Base-by-base conservation (phyloP, 2,113 vertebrate species). In the Sapayoa aenigma region DNA sequence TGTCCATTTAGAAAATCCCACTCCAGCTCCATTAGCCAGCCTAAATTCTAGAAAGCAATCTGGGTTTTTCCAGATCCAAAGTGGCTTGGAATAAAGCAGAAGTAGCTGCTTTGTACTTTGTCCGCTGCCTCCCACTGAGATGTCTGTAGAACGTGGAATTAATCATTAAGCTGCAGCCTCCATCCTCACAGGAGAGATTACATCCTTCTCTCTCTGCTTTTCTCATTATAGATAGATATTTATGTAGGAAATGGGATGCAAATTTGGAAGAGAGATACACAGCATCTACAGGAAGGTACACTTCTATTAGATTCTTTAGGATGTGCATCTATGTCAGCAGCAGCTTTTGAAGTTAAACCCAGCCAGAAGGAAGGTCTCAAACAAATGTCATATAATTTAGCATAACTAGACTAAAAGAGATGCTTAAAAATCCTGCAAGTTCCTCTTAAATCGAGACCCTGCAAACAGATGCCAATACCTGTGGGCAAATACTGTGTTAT, bases 101-200 rank as follows among this genome's bases (percentile, higher is more conserved):
- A 87, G 42, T 25, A 88, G 56, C 42, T 90, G 90, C 82, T 93
- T 78, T 95, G 94, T 92, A 95, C 94, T 97, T 97, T 96, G 94
- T 44, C 73, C 53, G 0, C 73, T 91, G 84, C 46, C 74, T 90
- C 63, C 62, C 49, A 49, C 63, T 4, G 49, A 84, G 60, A 53
- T 56, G 76, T 78, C 80, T 9, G 66, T 33, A 66, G 69, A 88
- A 91, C 0, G 8, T 58, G 49, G 52, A 93, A 91, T 94, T 96
- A 96, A 96, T 94, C 93, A 97, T 96, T 97, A 94, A 96, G 15
- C 93, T 81, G 42, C 65, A 86, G 49, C 31, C 75, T 72, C 9
- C 1, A 14, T 71, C 69, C 79, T 80, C 62, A 68, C 1, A 5
- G 69, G 76, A 94, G 49, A 42, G 58, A 93, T 81, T 92, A 68